A percentile compares a stretch with the other conserved stretches of the same genome.
Evolutionary conservation across 2,113 vertebrate species (phyloP).

Genomic region (Nothocercus julius): DNA sequence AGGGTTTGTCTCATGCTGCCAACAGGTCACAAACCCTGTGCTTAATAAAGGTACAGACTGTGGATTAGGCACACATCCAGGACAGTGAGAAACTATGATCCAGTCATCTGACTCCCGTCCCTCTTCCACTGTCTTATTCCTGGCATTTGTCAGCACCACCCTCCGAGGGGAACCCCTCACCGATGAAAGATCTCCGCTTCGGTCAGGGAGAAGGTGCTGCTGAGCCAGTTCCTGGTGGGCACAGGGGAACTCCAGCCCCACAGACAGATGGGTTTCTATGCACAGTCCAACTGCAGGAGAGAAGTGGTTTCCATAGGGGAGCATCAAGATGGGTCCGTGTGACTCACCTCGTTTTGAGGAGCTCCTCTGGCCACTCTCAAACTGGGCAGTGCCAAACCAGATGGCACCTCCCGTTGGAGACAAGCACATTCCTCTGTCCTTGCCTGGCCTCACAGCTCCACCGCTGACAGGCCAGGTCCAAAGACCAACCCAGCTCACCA

Average conservation of each 20-base stretch:
- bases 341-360: background rate
- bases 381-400: background rate
- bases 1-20: background rate
- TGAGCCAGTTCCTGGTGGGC: background rate
- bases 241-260: background rate
- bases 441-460: background rate
- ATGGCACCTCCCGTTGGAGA: background rate
- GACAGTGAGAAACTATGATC: background rate
- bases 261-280: background rate
- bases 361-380: background rate
- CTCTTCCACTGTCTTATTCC: conserved; percentile 20
- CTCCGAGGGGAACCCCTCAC: background rate
- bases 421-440: accelerated
- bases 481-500: background rate
- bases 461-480: background rate
- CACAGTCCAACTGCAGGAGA: background rate
- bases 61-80: background rate
- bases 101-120: background rate
- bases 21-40: background rate
- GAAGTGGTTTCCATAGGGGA: background rate
- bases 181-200: background rate
- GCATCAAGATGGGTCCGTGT: accelerated
- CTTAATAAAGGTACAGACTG: background rate
- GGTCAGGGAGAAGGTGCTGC: background rate
- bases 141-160: conserved; percentile 3